A percentile compares a stretch with the other conserved stretches of the same genome.
Conservation (phyloP, 2,113 vertebrate genomes). For the Sorex araneus region DNA sequence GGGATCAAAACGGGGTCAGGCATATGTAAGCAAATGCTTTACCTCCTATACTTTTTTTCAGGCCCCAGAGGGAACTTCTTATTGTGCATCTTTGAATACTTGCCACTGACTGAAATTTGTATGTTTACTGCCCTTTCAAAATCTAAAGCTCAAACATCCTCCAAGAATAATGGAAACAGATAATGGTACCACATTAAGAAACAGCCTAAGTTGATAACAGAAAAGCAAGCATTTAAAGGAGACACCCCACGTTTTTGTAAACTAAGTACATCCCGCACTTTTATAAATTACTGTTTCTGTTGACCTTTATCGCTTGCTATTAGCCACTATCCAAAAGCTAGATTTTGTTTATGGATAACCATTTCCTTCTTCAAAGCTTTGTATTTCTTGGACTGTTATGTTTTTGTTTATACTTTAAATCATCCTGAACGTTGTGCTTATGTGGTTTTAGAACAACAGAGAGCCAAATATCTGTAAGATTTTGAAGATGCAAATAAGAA, state of each 20-base stretch:
- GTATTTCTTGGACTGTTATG: background rate
- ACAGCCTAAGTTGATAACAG: background rate
- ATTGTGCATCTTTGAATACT: background rate
- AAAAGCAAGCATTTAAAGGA: background rate
- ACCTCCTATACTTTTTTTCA: no score
- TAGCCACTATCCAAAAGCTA: background rate
- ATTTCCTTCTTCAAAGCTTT: background rate
- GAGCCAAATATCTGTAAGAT: background rate
- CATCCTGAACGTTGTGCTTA: background rate
- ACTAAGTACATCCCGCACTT: background rate
- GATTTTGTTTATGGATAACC: background rate
- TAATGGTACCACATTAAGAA: background rate
- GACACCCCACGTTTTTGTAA: no score
- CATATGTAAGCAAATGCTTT: no score
- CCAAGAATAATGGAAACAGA: background rate
- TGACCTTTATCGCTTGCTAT: background rate
- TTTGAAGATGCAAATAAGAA: background rate
- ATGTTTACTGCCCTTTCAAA: background rate
- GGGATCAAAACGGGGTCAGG: no score
- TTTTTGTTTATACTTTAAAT: constrained; percentile 15
- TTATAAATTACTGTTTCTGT: background rate
- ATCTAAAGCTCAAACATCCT: background rate
- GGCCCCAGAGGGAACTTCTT: background rate
- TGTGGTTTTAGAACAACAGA: constrained; percentile 20
- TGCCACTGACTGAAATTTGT: background rate